Evolutionary conservation across 2,888 invertebrate species (phyloP), one percentile per base, ranked within the genome.

Genomic region (Perizoma affinitatum): DNA sequence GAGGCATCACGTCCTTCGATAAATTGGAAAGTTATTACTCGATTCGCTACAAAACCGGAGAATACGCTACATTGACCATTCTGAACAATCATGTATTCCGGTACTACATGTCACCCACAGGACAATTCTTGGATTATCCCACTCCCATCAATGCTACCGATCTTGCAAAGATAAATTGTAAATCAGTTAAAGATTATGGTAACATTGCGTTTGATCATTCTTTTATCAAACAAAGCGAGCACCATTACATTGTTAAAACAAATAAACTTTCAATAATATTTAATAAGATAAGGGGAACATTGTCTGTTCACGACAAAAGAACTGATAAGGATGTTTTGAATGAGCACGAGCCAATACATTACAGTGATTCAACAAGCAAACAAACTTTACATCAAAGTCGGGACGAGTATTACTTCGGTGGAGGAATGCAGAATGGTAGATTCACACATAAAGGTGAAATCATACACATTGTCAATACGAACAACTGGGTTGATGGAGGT

Each of bases 351-450:
- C 71, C 90, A 36, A 71, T 91, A 67, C 77, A 73, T 47, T 88
- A 90, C 66, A 62, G 61, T 38, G 68, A 82, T 61, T 64, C 66
- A 38, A 66, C 71, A 67, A 70, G 77, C n/a, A 82, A 64, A 45
- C 90, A 91, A 67, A 79, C 72, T 7, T 70, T 88, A 54, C 44
- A 70, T 36, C 87, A 88, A 70, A 59, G 72, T 41, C 47, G 75
- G 48, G 75, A 86, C 42, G 91, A 92, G 67, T 82, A 81, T 72
- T 92, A 82, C 70, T 92, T 84, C 58, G 91, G 91, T 33, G 91
- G 91, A 34, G 91, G 91, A 38, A 91, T 90, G 90, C 91, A 91
- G 66, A 91, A 91, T 66, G 91, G 91, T 4, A 80, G 86, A 68
- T 92, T 90, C 58, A 79, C 83, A 11, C 91, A 91, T 64, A 91